A percentile compares a stretch with the other conserved stretches of the same genome.
Conservation (phyloP, 30 jellyfish, hydroid and myxozoan species). For the Rhopilema esculentum region DNA sequence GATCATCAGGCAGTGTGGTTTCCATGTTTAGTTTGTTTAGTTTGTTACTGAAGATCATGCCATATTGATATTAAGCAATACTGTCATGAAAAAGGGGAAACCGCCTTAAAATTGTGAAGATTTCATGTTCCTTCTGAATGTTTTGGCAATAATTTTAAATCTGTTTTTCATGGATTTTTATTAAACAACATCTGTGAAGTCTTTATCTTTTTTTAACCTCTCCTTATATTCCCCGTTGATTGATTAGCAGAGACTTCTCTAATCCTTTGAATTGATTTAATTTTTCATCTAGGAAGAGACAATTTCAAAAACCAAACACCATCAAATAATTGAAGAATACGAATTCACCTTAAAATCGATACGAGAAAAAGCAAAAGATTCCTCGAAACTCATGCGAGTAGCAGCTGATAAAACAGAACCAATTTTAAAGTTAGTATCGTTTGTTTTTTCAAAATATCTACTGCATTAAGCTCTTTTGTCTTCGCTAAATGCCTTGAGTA, state of each 20-base stretch:
- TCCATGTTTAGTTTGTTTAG: neutral
- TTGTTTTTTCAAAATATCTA: neutral
- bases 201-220: neutral
- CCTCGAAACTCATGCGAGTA: conserved; percentile 54
- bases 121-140: neutral
- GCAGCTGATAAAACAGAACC: conserved; percentile 90
- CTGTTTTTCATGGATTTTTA: no score
- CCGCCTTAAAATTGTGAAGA: no score
- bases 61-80: neutral
- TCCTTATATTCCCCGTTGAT: neutral
- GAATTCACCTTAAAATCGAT: conserved; percentile 51
- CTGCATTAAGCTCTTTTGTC: neutral
- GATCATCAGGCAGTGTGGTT: no score
- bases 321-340: conserved; percentile 60
- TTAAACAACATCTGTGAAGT: no score
- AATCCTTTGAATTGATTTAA: neutral
- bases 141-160: no score
- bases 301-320: conserved; percentile 47
- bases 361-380: conserved; percentile 71
- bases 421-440: conserved; percentile 55
- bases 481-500: neutral
- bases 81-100: no score
- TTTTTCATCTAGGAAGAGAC: conserved; percentile 73
- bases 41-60: neutral
- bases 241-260: neutral